phyloP scores from a whole-genome alignment of 2,113 vertebrate species.

The Meles meles region DNA sequence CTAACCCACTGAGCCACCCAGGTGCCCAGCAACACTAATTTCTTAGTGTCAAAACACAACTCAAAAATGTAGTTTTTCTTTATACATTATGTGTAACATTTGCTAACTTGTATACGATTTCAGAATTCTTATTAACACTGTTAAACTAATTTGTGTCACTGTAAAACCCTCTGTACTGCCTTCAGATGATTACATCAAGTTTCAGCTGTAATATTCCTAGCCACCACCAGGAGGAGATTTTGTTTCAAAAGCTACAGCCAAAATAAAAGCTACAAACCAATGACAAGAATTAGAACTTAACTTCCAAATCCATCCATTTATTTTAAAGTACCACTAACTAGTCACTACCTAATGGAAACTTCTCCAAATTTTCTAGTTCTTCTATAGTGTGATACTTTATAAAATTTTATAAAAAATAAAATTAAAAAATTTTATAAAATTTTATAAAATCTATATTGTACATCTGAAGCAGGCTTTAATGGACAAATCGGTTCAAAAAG shows the following conservation, averaged over 20 bases:
- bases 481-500: neutral
- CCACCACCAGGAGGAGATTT: slow-evolving; percentile 33
- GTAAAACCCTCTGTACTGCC: neutral
- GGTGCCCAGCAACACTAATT: neutral
- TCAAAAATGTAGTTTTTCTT: neutral
- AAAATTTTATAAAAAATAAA: slow-evolving; percentile 7
- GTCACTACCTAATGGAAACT: neutral
- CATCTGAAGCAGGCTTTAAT: neutral
- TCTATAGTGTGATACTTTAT: neutral
- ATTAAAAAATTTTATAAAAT: too few relatives aligned
- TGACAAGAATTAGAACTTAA: neutral
- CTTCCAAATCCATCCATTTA: neutral
- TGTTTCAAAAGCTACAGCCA: slow-evolving; percentile 14
- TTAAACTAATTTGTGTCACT: neutral
- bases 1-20: too few relatives aligned
- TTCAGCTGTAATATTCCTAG: slow-evolving; percentile 32
- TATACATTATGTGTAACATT: neutral
- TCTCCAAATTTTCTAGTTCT: neutral
- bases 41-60: neutral
- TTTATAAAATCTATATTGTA: slow-evolving; percentile 24
- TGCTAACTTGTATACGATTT: neutral
- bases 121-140: neutral
- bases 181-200: neutral
- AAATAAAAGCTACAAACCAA: neutral
- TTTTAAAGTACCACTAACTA: slow-evolving; percentile 22